These are phyloP conservation scores for Oreotrochilus melanogaster DNA, from an alignment of 2,113 vertebrate species.

Conservation along the genomic window DNA sequence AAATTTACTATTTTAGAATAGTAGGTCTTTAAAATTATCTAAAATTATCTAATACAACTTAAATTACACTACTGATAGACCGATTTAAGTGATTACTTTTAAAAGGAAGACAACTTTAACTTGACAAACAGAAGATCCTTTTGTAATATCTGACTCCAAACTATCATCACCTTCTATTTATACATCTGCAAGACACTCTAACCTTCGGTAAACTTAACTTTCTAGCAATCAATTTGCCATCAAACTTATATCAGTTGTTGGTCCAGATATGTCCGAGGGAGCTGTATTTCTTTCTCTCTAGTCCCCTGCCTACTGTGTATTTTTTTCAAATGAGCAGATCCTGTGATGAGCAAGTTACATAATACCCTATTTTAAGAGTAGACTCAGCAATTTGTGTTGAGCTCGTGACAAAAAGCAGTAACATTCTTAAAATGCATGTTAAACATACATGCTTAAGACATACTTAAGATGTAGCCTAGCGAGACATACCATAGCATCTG, in stretches of 20 bases:
- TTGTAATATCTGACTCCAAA: neutral
- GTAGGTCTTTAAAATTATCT: neutral
- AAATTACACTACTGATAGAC: neutral
- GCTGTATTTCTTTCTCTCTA: neutral
- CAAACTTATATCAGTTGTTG: neutral
- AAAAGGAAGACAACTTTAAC: neutral
- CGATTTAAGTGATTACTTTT: neutral
- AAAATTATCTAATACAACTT: neutral
- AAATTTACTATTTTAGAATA: neutral
- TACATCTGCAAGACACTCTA: neutral
- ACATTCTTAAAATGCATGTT: neutral
- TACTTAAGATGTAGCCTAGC: neutral
- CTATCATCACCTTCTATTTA: constrained; percentile 33
- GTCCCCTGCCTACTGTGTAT: neutral
- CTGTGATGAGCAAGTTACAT: neutral
- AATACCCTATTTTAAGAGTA: neutral
- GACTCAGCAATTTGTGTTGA: neutral
- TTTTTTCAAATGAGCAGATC: neutral
- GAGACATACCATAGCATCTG: neutral
- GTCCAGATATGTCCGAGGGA: neutral
- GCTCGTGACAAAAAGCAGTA: neutral
- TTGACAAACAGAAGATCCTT: neutral
- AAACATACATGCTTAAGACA: neutral
- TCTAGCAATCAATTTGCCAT: neutral
- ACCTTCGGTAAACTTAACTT: constrained; percentile 31